phyloP scores from a whole-genome alignment of 2,888 invertebrate species.

The Acleris emargana region DNA sequence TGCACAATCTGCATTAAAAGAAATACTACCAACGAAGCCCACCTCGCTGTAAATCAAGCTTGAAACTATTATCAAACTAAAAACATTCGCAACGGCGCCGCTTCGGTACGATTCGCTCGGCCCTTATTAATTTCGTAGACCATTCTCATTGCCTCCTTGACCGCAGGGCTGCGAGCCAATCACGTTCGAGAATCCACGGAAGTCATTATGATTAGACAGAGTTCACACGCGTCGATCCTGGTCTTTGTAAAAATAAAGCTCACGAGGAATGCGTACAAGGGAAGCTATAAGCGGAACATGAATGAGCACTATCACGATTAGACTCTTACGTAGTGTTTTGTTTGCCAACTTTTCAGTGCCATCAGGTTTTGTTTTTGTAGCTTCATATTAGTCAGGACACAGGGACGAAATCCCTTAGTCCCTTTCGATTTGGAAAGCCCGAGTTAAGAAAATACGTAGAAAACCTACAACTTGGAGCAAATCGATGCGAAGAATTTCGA shows the following conservation, averaged over 20 bases:
- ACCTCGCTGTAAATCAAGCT: neutral
- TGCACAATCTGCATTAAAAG: neutral
- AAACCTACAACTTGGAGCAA: neutral
- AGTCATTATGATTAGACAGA: neutral
- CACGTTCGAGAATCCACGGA: neutral
- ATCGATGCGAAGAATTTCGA: neutral
- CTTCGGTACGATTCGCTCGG: neutral
- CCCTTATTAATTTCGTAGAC: neutral
- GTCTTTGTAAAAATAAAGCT: constrained; percentile 7
- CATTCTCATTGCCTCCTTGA: constrained; percentile 5
- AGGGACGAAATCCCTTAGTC: too few species aligned
- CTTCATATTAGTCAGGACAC: too few species aligned
- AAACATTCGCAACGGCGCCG: neutral
- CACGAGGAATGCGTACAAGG: neutral
- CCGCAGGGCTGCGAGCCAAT: neutral
- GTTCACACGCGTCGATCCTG: constrained; percentile 9
- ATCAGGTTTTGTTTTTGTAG: neutral
- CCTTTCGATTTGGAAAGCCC: too few species aligned
- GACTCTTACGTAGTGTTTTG: constrained; percentile 11
- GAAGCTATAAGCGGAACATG: constrained; percentile 12
- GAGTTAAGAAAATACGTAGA: neutral
- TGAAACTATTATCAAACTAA: neutral
- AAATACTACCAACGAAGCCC: neutral
- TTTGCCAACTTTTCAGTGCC: constrained; percentile 26
- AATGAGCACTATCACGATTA: constrained; percentile 18